Percentiles rank a stretch among this genome's conserved stretches.
Conservation (phyloP, 2,888 invertebrate species). For the Diachrysia chrysitis region DNA sequence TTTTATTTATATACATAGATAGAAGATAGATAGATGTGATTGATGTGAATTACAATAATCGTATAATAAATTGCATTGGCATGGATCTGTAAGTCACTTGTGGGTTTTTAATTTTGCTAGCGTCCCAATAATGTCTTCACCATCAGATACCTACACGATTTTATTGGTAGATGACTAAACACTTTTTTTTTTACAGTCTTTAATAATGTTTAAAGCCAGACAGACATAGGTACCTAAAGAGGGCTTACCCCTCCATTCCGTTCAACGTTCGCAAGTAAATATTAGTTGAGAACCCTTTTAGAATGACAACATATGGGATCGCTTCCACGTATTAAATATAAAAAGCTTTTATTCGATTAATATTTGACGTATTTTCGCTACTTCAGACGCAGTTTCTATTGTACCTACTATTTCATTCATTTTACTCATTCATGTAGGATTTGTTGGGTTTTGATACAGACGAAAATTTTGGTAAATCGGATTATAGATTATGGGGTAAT, state of each 20-base stretch:
- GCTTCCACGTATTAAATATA: conserved; percentile 44
- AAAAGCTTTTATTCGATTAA: conserved; percentile 58
- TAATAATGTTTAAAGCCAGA: conserved; percentile 10
- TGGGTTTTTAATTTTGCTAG: too few relatives aligned
- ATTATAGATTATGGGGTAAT: background rate
- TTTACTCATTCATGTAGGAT: background rate
- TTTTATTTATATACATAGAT: too few relatives aligned
- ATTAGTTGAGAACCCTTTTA: conserved; percentile 48
- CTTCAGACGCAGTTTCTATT: background rate
- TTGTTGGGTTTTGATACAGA: background rate
- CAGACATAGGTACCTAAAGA: conserved; percentile 16
- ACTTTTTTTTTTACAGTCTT: too few relatives aligned
- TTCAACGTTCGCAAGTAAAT: conserved; percentile 33
- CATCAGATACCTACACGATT: too few relatives aligned
- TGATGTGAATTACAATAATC: too few relatives aligned
- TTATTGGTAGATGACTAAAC: too few relatives aligned
- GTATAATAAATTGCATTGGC: too few relatives aligned
- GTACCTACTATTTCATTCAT: background rate
- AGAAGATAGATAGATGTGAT: too few relatives aligned
- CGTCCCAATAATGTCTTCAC: too few relatives aligned
- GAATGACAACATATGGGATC: conserved; percentile 28
- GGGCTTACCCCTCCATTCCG: conserved; percentile 21
- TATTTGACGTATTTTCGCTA: conserved; percentile 40
- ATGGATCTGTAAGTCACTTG: too few relatives aligned
- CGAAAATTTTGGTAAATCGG: background rate